Conservation (phyloP, 1,140 invertebrate species). For the Acromyrmex echinatior region DNA sequence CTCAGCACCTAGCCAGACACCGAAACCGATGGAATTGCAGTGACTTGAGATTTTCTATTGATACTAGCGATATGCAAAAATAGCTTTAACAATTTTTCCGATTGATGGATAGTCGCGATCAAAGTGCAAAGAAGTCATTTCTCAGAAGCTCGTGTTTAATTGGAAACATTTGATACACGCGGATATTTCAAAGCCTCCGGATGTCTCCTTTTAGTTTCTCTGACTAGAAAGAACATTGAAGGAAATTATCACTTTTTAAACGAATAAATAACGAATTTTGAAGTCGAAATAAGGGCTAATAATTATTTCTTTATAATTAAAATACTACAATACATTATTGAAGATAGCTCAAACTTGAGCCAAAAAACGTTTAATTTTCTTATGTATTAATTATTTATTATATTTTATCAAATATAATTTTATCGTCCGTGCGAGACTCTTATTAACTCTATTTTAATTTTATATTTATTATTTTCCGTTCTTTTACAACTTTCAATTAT, state of each 20-base stretch:
- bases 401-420: no score
- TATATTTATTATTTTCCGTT: no score
- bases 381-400: no score
- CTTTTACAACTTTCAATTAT: neutral
- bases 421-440: no score
- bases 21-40: conserved; percentile 34
- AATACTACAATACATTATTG: no score
- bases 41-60: conserved; percentile 17
- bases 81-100: neutral
- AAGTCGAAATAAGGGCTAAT: no score
- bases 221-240: neutral
- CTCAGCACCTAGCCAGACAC: neutral
- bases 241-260: neutral
- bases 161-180: neutral
- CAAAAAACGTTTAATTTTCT: no score
- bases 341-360: no score
- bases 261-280: no score
- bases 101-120: conserved; percentile 6
- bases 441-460: no score
- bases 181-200: neutral
- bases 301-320: no score
- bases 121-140: neutral
- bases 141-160: neutral
- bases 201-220: neutral
- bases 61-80: neutral